These are phyloP conservation scores for Asteroscopus sphinx DNA, from an alignment of 2,888 invertebrate species.

Conservation along the genomic window DNA sequence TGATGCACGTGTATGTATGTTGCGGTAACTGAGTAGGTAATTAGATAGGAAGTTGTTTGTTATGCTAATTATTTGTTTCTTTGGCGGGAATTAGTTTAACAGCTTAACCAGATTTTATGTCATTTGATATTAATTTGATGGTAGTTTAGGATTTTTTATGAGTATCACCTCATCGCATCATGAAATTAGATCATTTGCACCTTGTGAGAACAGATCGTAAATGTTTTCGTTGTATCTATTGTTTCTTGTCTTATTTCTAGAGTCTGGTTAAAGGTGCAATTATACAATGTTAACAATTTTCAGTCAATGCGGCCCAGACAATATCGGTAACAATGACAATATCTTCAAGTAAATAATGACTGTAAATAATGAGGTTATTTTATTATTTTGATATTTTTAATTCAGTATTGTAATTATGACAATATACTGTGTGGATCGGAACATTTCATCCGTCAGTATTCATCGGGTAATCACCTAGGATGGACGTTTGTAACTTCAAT, in stretches of 20 bases:
- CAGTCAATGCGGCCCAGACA: no score
- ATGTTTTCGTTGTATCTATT: background rate
- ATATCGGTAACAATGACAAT: no score
- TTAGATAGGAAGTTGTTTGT: conserved; percentile 68
- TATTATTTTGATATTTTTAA: no score
- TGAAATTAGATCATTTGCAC: background rate
- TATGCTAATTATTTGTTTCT: conserved; percentile 55
- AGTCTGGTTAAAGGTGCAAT: no score
- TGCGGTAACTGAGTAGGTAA: conserved; percentile 76
- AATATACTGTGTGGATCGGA: no score
- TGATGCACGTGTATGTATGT: conserved; percentile 67
- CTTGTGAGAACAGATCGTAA: background rate
- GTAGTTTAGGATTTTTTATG: conserved; percentile 11
- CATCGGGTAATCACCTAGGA: no score
- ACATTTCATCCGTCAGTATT: no score
- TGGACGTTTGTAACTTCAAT: no score
- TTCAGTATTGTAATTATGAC: no score
- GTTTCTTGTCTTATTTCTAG: background rate
- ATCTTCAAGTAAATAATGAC: no score
- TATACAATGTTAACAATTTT: no score
- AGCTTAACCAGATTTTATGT: conserved; percentile 38
- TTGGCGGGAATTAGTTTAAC: conserved; percentile 44
- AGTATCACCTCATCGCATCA: background rate
- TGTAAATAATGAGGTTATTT: no score
- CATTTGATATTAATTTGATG: conserved; percentile 52